Conservation (phyloP, 1,140 invertebrate genomes). For the Papilio glaucus region DNA sequence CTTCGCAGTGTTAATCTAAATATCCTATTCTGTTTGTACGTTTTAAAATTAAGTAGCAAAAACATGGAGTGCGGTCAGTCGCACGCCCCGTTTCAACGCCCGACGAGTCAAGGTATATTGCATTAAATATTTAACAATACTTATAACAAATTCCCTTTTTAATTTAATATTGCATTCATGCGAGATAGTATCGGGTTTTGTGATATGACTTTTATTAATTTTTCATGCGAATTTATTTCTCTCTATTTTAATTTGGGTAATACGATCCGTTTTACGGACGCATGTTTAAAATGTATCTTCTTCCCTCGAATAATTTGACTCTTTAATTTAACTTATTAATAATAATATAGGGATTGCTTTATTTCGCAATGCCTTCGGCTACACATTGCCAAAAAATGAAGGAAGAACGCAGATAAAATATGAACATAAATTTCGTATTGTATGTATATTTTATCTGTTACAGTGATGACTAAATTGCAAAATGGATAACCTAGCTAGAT, state of each 20-base stretch:
- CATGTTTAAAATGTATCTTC: too few species aligned
- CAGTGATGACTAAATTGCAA: too few species aligned
- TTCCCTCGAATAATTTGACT: too few species aligned
- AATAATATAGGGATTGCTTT: too few species aligned
- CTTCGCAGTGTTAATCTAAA: conserved; percentile 68
- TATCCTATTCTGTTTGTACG: conserved; percentile 74
- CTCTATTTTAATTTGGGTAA: not conserved
- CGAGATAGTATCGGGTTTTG: conserved; percentile 46
- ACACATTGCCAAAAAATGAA: too few species aligned
- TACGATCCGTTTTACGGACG: too few species aligned
- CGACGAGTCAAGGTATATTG: conserved; percentile 53
- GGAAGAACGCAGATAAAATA: too few species aligned
- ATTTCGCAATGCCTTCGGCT: too few species aligned
- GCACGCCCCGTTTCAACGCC: conserved; percentile 42
- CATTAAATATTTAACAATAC: conserved; percentile 74
- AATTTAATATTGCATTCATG: conserved; percentile 61
- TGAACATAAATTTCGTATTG: too few species aligned
- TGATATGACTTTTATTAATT: conserved; percentile 8
- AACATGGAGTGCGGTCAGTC: conserved; percentile 61
- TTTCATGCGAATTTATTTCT: not conserved
- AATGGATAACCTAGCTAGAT: too few species aligned
- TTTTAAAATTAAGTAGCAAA: conserved; percentile 60
- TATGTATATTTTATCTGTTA: too few species aligned
- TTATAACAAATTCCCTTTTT: conserved; percentile 80
- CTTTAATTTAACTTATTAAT: too few species aligned